A percentile compares a stretch with the other conserved stretches of the same genome.
phyloP scores from a whole-genome alignment of 2,797 vertebrate genomes.

The Manis pentadactyla region DNA sequence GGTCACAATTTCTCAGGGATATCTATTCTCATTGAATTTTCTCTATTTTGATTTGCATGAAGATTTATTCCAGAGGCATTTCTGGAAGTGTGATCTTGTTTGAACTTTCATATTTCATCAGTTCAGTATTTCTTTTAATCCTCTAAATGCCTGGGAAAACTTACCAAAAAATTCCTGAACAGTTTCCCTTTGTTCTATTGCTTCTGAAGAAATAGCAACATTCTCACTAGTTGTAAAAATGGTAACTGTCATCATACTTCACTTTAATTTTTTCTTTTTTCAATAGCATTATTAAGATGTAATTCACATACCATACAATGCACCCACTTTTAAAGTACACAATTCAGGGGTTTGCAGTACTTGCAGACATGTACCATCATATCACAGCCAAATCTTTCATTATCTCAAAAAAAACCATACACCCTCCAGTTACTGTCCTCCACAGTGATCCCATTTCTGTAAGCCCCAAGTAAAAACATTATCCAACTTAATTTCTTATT shows the following conservation, averaged over 20 bases:
- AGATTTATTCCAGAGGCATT: background rate
- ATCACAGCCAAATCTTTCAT: background rate
- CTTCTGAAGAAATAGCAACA: background rate
- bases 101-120: background rate
- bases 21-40: background rate
- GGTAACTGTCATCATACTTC: too few relatives aligned
- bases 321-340: background rate
- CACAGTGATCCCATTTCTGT: too few relatives aligned
- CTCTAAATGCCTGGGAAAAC: background rate
- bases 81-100: background rate
- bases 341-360: background rate
- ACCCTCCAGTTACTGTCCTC: too few relatives aligned
- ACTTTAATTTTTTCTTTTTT: background rate
- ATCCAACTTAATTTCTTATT: background rate
- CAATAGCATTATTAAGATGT: background rate
- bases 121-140: background rate
- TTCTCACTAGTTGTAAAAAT: background rate
- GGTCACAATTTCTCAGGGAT: background rate
- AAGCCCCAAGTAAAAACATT: background rate
- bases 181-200: background rate
- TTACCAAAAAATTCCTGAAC: background rate
- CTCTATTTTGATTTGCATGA: background rate
- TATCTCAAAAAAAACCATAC: accelerated
- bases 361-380: too few relatives aligned
- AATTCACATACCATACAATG: background rate